A percentile compares a stretch with the other conserved stretches of the same genome.
These are phyloP conservation scores for Melanotaenia parkinsoni DNA, from an alignment of 2,797 vertebrate species.

Conservation along the genomic window DNA sequence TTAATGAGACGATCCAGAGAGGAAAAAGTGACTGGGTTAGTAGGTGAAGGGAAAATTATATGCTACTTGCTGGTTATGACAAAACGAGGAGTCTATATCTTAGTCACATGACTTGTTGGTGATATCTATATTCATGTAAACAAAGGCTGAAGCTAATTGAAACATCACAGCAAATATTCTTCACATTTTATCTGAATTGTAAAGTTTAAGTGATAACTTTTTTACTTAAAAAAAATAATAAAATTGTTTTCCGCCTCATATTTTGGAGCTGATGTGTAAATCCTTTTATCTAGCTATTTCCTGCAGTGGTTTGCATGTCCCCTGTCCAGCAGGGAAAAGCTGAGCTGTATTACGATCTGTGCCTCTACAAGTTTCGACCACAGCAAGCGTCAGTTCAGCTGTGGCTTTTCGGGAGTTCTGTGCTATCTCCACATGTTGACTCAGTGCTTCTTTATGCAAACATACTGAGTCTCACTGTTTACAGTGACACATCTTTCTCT, in stretches of 20 bases:
- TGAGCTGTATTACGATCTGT: background rate
- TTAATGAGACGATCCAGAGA: background rate
- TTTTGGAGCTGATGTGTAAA: too few species aligned
- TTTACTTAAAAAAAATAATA: too few species aligned
- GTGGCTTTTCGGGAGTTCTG: background rate
- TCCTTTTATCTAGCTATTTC: too few species aligned
- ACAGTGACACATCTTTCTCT: constrained; percentile 17
- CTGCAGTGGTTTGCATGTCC: background rate
- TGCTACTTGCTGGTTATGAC: background rate
- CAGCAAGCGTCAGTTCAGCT: background rate
- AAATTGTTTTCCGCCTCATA: too few species aligned
- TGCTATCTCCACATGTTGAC: background rate
- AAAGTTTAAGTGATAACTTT: too few species aligned
- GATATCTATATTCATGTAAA: background rate
- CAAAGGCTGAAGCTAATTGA: background rate
- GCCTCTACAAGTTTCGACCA: background rate
- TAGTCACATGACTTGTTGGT: background rate
- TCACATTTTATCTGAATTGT: too few species aligned
- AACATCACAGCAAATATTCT: background rate
- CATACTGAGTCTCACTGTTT: background rate
- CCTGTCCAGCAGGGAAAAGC: background rate
- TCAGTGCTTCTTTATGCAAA: background rate
- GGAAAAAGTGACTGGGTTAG: background rate
- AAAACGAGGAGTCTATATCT: background rate
- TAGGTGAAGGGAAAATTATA: background rate